Conservation (phyloP, 2,888 invertebrate species). For the Heliothis peltigera region DNA sequence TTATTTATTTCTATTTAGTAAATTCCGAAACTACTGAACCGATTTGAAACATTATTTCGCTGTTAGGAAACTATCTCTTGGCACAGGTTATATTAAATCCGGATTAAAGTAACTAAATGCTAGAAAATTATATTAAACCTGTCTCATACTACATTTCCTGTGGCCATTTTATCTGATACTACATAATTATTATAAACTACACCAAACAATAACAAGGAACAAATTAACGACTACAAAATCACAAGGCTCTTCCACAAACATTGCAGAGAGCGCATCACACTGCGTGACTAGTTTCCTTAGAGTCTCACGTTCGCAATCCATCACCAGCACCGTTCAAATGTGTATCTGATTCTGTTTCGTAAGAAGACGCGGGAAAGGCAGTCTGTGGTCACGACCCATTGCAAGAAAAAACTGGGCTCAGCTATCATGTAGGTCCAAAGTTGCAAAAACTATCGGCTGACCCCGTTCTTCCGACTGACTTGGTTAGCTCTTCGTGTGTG, state of each 20-base stretch:
- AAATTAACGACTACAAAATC: constrained; percentile 4
- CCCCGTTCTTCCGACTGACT: constrained; percentile 49
- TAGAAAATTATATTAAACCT: too few species aligned
- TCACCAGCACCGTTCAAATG: constrained; percentile 50
- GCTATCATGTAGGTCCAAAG: constrained; percentile 35
- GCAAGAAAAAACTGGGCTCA: constrained; percentile 54
- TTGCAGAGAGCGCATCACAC: too few species aligned
- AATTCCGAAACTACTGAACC: too few species aligned
- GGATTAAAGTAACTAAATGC: too few species aligned
- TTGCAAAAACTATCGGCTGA: constrained; percentile 41
- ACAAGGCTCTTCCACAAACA: constrained; percentile 26
- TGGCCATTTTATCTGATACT: neutral
- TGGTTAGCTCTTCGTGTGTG: constrained; percentile 42
- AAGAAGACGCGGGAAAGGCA: constrained; percentile 65
- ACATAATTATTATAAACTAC: neutral
- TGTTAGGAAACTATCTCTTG: too few species aligned
- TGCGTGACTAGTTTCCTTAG: constrained; percentile 46
- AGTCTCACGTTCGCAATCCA: constrained; percentile 54
- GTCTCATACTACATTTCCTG: too few species aligned
- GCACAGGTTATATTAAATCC: too few species aligned
- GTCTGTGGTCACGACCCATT: constrained; percentile 60
- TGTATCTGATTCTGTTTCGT: constrained; percentile 57
- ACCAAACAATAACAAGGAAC: constrained; percentile 6
- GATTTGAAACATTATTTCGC: too few species aligned
- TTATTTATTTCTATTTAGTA: too few species aligned